Base-by-base conservation (phyloP, 2,113 vertebrate species). In the Alethe castanea region DNA sequence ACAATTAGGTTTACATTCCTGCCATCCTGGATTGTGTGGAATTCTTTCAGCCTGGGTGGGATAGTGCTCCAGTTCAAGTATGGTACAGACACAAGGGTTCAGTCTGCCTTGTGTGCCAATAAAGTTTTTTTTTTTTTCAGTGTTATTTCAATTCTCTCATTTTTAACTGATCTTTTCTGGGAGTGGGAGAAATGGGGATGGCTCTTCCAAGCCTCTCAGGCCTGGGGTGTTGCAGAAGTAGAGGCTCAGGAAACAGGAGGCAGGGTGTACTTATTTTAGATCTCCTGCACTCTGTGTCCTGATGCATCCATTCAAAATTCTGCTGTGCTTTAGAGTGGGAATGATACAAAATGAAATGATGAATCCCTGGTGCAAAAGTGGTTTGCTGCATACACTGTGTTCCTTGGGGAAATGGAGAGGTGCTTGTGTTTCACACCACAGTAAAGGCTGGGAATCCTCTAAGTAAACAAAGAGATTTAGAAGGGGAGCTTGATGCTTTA, bases 221-320 rank as follows among this genome's bases (percentile, higher is more conserved):
- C 12, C 31, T 0, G 0, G 64, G 40, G 2, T 33, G 26, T 26
- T 78, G 81, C 31, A 19, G 42, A 48, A 57, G 16, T 15, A 2
- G 11, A 33, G 69, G 2, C 47, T 72, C 1, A 0, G 59, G 38
- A 35, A 64, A 8, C 8, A 2, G 42, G 16, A 33, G 38, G 16
- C 0, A 4, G 57, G 40, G 11, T 3, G 2, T 18, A 0, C 3
- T 66, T 53, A 19, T 28, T 71, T 67, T 22, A 26, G 57, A 22
- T 26, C 66, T 87, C 47, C 54, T 60, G 24, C 53, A 22, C 29
- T 11, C 0, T 0, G 47, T 56, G 67, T 90, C 70, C 54, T 48
- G 14, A 15, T 10, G 13, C 28, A 79, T 9, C 53, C 28, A 6
- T 38, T 62, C 18, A 31, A 74, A 81, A 59, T 31, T 25, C n/a